phyloP scores from a whole-genome alignment of 1,140 invertebrate genomes.

The Aphidius ervi region DNA sequence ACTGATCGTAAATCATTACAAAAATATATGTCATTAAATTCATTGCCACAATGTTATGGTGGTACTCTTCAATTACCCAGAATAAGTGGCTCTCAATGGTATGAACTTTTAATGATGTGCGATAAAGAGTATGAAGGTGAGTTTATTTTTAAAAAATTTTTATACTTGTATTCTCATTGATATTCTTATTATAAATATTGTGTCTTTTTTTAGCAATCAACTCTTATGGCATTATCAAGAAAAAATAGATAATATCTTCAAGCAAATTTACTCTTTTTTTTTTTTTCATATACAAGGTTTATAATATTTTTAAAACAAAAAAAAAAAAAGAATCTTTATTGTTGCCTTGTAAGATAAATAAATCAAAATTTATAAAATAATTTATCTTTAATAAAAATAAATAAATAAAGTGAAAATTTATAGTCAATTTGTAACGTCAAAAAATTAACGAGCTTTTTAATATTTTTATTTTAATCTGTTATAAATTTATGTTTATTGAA shows the following conservation, averaged over 20 bases:
- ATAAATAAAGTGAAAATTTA: too few relatives aligned
- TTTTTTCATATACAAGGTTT: too few relatives aligned
- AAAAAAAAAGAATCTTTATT: too few relatives aligned
- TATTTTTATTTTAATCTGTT: too few relatives aligned
- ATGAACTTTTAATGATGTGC: slow-evolving; percentile 64
- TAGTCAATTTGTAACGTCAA: too few relatives aligned
- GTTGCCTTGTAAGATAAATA: too few relatives aligned
- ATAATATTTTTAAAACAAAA: too few relatives aligned
- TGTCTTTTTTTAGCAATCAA: slow-evolving; percentile 63
- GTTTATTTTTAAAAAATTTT: slow-evolving; percentile 14
- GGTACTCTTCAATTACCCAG: slow-evolving; percentile 65
- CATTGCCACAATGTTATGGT: slow-evolving; percentile 73
- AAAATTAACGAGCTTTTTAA: too few relatives aligned
- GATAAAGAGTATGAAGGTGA: slow-evolving; percentile 71
- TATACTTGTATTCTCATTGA: slow-evolving; percentile 10
- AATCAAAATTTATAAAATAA: too few relatives aligned
- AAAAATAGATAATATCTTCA: slow-evolving; percentile 28
- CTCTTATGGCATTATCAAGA: slow-evolving; percentile 67
- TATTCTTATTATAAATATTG: too few relatives aligned
- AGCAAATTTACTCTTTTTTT: not conserved
- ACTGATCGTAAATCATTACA: slow-evolving; percentile 76
- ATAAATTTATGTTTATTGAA: too few relatives aligned
- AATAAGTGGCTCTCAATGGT: slow-evolving; percentile 68
- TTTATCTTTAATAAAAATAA: too few relatives aligned
- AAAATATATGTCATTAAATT: slow-evolving; percentile 72